Base-by-base conservation (phyloP, 1,140 invertebrate species). In the Rhizoglyphus robini region DNA sequence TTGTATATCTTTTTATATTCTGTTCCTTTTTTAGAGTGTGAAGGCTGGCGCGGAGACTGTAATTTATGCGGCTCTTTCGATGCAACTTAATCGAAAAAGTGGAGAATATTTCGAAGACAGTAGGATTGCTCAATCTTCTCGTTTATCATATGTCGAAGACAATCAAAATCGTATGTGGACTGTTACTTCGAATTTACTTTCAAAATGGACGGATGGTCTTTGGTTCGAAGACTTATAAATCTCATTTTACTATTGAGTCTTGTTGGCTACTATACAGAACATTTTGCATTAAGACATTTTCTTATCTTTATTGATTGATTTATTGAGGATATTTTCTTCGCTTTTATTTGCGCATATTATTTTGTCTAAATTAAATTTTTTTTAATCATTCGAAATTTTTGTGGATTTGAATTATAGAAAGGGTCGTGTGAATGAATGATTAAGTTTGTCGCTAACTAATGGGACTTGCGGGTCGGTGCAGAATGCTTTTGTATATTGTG, bases 61-160 rank as follows among this genome's bases (percentile, higher is more conserved):
- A 46, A 77, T 87, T 1, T 84, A 84, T 76, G 82, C 86, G 13
- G 84, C 86, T 69, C 77, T 90, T 8, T 84, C 84, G 59, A 77
- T 82, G 48, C 76, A 82, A n/a, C 73, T 90, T 23, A 49, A 65
- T 20, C 80, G 81, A 0, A 77, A 79, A 69, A 83, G 84, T 47
- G 87, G 87, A 18, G 75, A 81, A 2, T 93, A 90, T 71, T 73
- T 76, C 65, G 74, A 76, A 69, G 77, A 85, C 72, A 84, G 82
- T 72, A 75, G 78, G 71, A 72, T 77, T 48, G 76, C 72, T 51
- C 71, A 74, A 69, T 76, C 81, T 23, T 75, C 77, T 41, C 71
- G 75, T 38, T 68, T 75, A 63, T 80, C 79, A 4, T 75, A 79
- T 62, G 76, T 83, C 72, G 74, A 74, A 66, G 69, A 76, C 60